Conservation (phyloP, 2,113 vertebrate species). For the rat (Rattus norvegicus) region GRCr8 NC_086036.1:84776001-84776500, state of each 20-base stretch:
- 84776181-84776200: background rate
- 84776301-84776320: background rate
- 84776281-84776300: background rate
- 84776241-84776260: fast-evolving
- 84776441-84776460: too few species aligned
- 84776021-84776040: background rate
- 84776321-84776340: background rate
- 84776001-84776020: background rate
- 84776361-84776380: too few species aligned
- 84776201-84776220: background rate
- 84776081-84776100: fast-evolving
- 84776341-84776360: too few species aligned
- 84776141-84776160: fast-evolving
- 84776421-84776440: too few species aligned
- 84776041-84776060: fast-evolving
- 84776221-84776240: too few species aligned
- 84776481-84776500: too few species aligned
- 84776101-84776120: background rate
- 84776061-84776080: fast-evolving
- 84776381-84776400: too few species aligned
- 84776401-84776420: too few species aligned
- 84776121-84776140: background rate
- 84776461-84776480: too few species aligned
- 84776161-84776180: fast-evolving
- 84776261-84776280: background rate